Conservation (phyloP, 2,113 vertebrate species). For the Gallinago undulata region DNA sequence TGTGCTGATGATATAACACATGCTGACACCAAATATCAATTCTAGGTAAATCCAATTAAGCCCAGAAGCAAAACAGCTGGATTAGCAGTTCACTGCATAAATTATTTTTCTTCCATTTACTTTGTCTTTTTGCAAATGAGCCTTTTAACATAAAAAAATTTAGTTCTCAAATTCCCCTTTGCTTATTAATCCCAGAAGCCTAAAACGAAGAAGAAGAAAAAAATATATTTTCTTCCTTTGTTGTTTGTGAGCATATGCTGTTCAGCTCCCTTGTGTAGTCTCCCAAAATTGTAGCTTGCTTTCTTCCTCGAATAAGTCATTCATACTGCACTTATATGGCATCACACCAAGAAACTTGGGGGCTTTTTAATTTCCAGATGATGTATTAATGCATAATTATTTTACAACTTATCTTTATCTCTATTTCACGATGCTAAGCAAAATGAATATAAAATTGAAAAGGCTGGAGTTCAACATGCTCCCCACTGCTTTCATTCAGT, state of each 20-base stretch:
- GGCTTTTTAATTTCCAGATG: background rate
- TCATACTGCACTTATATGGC: background rate
- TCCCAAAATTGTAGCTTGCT: background rate
- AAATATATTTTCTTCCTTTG: conserved; percentile 7
- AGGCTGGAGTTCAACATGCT: background rate
- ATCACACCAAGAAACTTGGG: background rate
- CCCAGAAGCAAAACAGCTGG: conserved; percentile 75
- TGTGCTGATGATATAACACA: conserved; percentile 60
- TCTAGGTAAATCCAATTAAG: conserved; percentile 75
- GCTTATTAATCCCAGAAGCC: conserved; percentile 62
- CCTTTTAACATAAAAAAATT: conserved; percentile 67
- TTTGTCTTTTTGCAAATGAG: conserved; percentile 73
- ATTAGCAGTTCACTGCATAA: conserved; percentile 71
- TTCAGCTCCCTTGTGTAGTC: background rate
- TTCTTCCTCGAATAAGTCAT: background rate
- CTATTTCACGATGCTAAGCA: background rate
- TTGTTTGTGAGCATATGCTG: background rate
- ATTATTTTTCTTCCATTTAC: conserved; percentile 73
- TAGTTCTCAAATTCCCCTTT: conserved; percentile 28
- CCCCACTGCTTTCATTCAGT: background rate
- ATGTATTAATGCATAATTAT: background rate
- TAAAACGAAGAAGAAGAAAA: conserved; percentile 28
- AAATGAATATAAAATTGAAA: background rate
- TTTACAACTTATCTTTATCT: background rate
- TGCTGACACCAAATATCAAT: conserved; percentile 72